Base-by-base conservation (phyloP, 1,140 invertebrate genomes). In the Hirudo medicinalis region DNA sequence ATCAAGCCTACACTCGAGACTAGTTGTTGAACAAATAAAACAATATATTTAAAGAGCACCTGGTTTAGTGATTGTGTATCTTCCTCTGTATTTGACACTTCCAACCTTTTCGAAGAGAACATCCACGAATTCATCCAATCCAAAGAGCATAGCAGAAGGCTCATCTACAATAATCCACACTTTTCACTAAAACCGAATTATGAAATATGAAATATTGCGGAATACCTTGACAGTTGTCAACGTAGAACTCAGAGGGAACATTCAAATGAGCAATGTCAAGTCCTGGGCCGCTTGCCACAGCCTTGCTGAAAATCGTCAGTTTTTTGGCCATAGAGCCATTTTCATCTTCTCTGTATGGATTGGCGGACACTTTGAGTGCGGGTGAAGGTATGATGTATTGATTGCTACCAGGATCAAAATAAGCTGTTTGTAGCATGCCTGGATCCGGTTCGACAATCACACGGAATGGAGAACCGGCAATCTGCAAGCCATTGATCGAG, bases 401-500 rank as follows among this genome's bases (percentile, higher is more conserved):
- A 17, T 49, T 49, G 43, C 15, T 49, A 17, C 0, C 11, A 17
- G 43, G 43, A 17, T 49, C 43, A 49, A 49, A 49, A 17, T 49
- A 49, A 32, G 57, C 22, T 20, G 13, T 63, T 22, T 63, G 22
- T 13, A 63, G 22, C 22, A 13, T 13, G 29, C 11, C 19, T 63
- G 20, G 13, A 15, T 63, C 57, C 1, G 57, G 57, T 32, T 63
- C 22, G 29, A 63, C 29, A 20, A 63, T 32, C 57, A 63, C 57
- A 25, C 29, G 22, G 57, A 63, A 63, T 13, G 57, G 57, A 63
- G 57, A 63, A 15, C 57, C 57, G 19, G 57, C 22, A n/a, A 63
- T 63, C 20, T 63, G 57, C 8, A 63, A 9, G 11, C 57, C 57
- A 22, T 63, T 63, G 13, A 63, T 13, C 8, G 57, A 63, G 20